These are phyloP conservation scores for Hydractinia echinata DNA, from an alignment of 30 jellyfish, hydroid and myxozoan genomes.

Conservation along the genomic window DNA sequence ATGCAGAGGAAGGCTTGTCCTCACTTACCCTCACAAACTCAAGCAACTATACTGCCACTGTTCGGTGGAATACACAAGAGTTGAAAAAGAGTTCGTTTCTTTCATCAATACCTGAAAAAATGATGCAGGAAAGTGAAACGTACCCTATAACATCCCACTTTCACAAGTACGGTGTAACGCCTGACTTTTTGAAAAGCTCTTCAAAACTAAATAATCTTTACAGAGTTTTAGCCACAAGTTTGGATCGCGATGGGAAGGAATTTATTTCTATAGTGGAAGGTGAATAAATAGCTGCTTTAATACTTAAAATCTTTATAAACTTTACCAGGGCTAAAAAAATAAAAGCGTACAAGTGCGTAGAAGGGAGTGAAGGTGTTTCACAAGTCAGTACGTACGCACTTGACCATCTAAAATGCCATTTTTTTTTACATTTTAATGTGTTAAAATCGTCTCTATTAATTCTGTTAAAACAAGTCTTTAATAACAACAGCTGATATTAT, in stretches of 20 bases:
- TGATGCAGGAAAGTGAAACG: conserved; percentile 10
- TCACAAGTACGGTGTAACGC: conserved; percentile 53
- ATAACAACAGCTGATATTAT: no score
- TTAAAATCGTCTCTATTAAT: no score
- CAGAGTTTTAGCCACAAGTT: conserved; percentile 43
- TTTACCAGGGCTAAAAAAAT: no score
- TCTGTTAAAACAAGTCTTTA: no score
- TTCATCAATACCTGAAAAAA: conserved; percentile 8
- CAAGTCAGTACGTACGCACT: no score
- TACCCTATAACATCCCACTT: conserved; percentile 50
- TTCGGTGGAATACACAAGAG: conserved; percentile 24
- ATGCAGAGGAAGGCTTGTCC: conserved; percentile 12
- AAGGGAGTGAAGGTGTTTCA: no score
- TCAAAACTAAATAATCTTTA: conserved; percentile 13
- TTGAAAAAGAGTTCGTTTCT: conserved; percentile 19
- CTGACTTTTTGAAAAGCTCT: conserved; percentile 10
- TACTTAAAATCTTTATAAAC: no score
- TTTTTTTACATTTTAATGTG: no score
- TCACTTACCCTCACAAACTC: conserved; percentile 59
- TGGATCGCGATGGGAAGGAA: conserved; percentile 44
- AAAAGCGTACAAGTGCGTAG: no score
- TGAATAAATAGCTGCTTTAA: neutral
- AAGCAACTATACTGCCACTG: conserved; percentile 37
- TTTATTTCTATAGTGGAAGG: conserved; percentile 70
- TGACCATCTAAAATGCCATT: no score